phyloP scores from a whole-genome alignment of 1,140 invertebrate species.

The Neodiprion virginianus region DNA sequence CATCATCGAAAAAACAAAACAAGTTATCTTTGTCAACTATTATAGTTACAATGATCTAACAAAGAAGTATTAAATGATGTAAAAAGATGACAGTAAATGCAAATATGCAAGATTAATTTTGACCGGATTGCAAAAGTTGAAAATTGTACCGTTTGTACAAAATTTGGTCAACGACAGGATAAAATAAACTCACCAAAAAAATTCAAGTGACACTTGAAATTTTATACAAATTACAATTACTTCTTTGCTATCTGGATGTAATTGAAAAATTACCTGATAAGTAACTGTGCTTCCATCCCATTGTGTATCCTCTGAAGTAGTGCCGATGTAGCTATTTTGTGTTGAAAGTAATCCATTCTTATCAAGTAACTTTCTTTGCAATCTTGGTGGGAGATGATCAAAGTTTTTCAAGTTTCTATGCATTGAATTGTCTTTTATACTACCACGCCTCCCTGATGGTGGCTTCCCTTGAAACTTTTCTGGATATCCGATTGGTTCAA shows the following conservation, averaged over 20 bases:
- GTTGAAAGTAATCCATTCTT: conserved; percentile 57
- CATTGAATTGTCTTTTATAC: conserved; percentile 46
- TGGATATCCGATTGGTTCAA: conserved; percentile 57
- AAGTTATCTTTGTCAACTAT: too few relatives aligned
- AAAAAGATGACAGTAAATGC: neutral
- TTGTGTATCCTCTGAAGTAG: conserved; percentile 49
- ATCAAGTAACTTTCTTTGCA: conserved; percentile 61
- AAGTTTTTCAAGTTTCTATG: conserved; percentile 43
- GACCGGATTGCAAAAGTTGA: conserved; percentile 11
- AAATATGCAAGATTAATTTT: conserved; percentile 17
- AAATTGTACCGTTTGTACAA: neutral
- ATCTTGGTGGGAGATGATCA: conserved; percentile 62
- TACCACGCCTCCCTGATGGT: conserved; percentile 60
- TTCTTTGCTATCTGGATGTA: too few relatives aligned
- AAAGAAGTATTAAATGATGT: too few relatives aligned
- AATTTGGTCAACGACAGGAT: conserved; percentile 8
- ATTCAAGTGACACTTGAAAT: too few relatives aligned
- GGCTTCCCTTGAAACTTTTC: conserved; percentile 64
- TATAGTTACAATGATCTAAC: too few relatives aligned
- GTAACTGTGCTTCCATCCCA: conserved; percentile 63
- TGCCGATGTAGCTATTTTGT: conserved; percentile 41
- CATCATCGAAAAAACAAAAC: too few relatives aligned
- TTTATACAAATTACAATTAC: too few relatives aligned
- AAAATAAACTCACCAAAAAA: neutral
- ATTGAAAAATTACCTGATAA: conserved; percentile 51